Evolutionary conservation across 2,888 invertebrate genomes (phyloP).

Genomic region (Anarsia innoxiella): DNA sequence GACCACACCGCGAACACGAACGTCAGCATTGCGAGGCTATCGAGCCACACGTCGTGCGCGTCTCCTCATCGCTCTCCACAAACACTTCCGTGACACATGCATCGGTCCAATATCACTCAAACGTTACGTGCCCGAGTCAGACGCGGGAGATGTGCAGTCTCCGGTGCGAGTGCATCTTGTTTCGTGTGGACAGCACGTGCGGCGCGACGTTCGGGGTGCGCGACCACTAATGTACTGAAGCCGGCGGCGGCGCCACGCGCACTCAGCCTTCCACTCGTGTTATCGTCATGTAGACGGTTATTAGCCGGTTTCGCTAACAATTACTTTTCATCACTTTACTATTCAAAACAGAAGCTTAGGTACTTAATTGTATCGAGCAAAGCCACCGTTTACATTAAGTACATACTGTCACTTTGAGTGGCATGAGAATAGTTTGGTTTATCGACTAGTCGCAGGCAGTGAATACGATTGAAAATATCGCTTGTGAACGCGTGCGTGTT

Average conservation of each 20-base stretch:
- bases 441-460: constrained; percentile 1
- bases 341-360: background rate
- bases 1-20: constrained; percentile 78
- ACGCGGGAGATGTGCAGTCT: constrained; percentile 23
- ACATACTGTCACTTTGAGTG: no score
- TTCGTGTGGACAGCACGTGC: constrained; percentile 43
- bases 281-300: constrained; percentile 60
- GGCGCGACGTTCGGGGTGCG: constrained; percentile 35
- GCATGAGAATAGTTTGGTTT: constrained; percentile 18
- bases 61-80: constrained; percentile 45
- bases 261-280: constrained; percentile 44
- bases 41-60: constrained; percentile 45
- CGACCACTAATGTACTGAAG: constrained; percentile 53
- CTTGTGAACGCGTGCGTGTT: constrained; percentile 39
- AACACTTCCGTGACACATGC: constrained; percentile 39
- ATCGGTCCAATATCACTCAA: constrained; percentile 41
- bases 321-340: constrained; percentile 18
- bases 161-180: constrained; percentile 22
- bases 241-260: constrained; percentile 34
- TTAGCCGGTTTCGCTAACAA: constrained; percentile 27
- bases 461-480: constrained; percentile 25
- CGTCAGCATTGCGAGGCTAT: constrained; percentile 72
- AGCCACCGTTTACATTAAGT: constrained; percentile 1
- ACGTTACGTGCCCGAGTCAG: constrained; percentile 25
- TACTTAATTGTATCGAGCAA: background rate